phyloP scores from a whole-genome alignment of 1,140 invertebrate species.

The Mizuhopecten yessoensis region DNA sequence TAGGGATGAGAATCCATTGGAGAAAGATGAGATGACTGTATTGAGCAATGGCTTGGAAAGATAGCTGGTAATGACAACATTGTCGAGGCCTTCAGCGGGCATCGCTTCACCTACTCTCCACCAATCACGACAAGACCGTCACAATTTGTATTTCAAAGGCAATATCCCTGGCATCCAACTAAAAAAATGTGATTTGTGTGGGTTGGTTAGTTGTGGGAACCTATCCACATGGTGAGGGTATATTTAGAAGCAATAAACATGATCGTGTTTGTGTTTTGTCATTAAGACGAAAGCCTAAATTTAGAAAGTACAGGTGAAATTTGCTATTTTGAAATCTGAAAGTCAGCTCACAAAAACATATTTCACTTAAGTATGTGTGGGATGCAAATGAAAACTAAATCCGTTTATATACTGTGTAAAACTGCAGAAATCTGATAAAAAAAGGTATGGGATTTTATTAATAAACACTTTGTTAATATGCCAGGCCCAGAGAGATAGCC shows the following conservation, averaged over 20 bases:
- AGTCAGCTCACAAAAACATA: not conserved
- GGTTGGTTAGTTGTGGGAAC: not conserved
- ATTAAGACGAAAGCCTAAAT: not conserved
- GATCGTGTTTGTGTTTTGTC: not conserved
- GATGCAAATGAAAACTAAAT: too few relatives aligned
- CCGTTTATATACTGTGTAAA: too few relatives aligned
- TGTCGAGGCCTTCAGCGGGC: not conserved
- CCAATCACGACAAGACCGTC: not conserved
- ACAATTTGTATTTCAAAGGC: not conserved
- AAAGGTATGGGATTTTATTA: too few relatives aligned
- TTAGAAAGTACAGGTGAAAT: not conserved
- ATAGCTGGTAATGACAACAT: not conserved
- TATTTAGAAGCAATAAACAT: not conserved
- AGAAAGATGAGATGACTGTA: not conserved
- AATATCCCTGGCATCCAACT: not conserved
- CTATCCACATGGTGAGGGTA: not conserved
- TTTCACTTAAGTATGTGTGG: not conserved
- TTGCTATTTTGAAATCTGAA: not conserved
- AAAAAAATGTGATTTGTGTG: not conserved
- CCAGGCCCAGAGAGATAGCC: too few relatives aligned
- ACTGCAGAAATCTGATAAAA: too few relatives aligned
- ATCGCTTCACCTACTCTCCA: not conserved
- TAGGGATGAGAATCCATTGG: not conserved
- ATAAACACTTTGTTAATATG: too few relatives aligned
- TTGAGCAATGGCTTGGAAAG: slow-evolving; percentile 18